These are phyloP conservation scores for Sclerurus mexicanus DNA, from an alignment of 2,113 vertebrate species.

Conservation along the genomic window DNA sequence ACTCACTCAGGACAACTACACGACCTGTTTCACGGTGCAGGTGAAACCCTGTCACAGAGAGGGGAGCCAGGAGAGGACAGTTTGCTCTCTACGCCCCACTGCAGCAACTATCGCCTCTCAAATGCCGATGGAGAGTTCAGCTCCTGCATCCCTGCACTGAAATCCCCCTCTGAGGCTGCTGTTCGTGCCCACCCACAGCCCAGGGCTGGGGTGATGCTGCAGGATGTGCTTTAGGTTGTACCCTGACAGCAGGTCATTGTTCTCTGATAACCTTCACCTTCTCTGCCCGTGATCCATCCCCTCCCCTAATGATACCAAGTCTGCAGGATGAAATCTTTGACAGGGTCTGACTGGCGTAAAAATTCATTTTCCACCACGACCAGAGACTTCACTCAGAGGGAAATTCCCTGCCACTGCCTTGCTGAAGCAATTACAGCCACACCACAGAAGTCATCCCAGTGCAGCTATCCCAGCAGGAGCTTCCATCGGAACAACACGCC, in stretches of 20 bases:
- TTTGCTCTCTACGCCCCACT: background rate
- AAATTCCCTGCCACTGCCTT: background rate
- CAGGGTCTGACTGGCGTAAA: background rate
- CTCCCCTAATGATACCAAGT: background rate
- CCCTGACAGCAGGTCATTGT: fast-evolving
- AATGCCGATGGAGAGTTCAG: background rate
- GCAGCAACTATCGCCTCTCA: background rate
- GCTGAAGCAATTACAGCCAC: background rate
- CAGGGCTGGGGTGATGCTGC: fast-evolving
- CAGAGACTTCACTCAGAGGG: background rate
- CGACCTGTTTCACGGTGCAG: fast-evolving
- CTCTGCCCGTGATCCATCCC: background rate
- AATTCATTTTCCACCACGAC: background rate
- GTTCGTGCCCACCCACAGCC: background rate
- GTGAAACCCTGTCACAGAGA: background rate
- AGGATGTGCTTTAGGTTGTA: background rate
- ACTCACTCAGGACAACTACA: background rate
- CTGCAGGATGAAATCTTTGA: background rate
- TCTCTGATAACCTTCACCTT: background rate
- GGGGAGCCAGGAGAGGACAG: background rate
- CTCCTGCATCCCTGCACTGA: background rate
- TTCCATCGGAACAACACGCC: background rate
- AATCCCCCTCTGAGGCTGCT: background rate
- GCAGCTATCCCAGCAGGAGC: fast-evolving
- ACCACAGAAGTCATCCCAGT: background rate